A percentile compares a stretch with the other conserved stretches of the same genome.
These are phyloP conservation scores for Hypomecis atomaria DNA, from an alignment of 2,888 invertebrate species.

Conservation along the genomic window DNA sequence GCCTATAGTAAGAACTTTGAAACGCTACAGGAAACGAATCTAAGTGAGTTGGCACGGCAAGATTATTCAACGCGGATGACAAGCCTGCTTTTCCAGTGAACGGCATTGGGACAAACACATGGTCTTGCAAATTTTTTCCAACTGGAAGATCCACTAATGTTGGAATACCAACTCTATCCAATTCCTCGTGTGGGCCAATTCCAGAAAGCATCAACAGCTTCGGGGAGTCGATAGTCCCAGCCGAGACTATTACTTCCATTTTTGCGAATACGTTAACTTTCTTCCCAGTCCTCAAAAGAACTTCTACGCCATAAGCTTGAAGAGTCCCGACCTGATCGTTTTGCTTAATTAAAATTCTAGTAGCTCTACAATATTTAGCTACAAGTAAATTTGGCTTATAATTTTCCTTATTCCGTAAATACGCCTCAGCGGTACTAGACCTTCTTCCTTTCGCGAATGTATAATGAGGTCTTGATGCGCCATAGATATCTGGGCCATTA, in stretches of 20 bases:
- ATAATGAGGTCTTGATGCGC: slow-evolving; percentile 57
- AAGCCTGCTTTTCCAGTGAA: slow-evolving; percentile 61
- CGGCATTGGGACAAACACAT: slow-evolving; percentile 55
- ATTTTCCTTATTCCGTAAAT: slow-evolving; percentile 53
- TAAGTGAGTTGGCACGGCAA: slow-evolving; percentile 50
- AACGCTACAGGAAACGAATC: slow-evolving; percentile 59
- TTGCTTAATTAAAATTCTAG: slow-evolving; percentile 64
- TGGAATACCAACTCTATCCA: slow-evolving; percentile 57
- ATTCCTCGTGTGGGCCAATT: slow-evolving; percentile 63
- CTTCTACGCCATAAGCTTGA: slow-evolving; percentile 62
- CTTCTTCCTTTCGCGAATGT: slow-evolving; percentile 63
- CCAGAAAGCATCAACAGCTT: slow-evolving; percentile 74
- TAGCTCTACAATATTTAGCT: slow-evolving; percentile 64
- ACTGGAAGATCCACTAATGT: slow-evolving; percentile 67
- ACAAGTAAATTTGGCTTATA: slow-evolving; percentile 63
- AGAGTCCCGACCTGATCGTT: slow-evolving; percentile 47
- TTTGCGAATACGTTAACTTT: slow-evolving; percentile 56
- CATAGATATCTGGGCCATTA: slow-evolving; percentile 55
- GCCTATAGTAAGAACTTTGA: slow-evolving; percentile 60
- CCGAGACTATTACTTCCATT: slow-evolving; percentile 70
- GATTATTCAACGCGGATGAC: slow-evolving; percentile 61
- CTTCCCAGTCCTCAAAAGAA: slow-evolving; percentile 51
- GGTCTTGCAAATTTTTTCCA: slow-evolving; percentile 72
- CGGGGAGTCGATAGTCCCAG: slow-evolving; percentile 68
- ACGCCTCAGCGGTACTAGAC: slow-evolving; percentile 73